Evolutionary conservation across 1,140 invertebrate genomes (phyloP), one percentile per base, ranked within the genome.

Genomic region (Ceratosolen fusciceps): DNA sequence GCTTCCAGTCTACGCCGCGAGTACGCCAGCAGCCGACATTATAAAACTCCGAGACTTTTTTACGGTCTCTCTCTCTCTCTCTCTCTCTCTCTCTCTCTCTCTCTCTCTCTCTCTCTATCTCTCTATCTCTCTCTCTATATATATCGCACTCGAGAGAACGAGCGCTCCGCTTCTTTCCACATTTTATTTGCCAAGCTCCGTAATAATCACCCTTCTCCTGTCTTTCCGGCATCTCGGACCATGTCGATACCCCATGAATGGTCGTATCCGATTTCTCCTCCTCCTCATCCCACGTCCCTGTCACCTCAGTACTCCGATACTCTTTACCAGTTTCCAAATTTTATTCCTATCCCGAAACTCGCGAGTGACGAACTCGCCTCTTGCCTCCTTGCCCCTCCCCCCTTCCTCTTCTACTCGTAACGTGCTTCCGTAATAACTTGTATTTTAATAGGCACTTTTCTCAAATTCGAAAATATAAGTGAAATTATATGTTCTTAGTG

Each of bases 1-100:
- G 88, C 88, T 90, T 89, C 89, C 87, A 90, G 88, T 90, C 87
- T 89, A 88, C 84, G 88, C 87, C 31, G 54, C 85, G 85, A 85
- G 84, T 85, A 84, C 83, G n/a, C n/a, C n/a, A 86, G 81, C 60
- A 26, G 29, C 60, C 19, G 60, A 43, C 49, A 26, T 52, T 82
- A 72, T 71, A 83, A 65, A 84, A 82, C 82, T 78, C 74, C 83
- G 82, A 86, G 62, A 12, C 47, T 71, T 71, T 52, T 70, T 47
- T 71, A 31, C 29, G 54, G 26, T 71, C 2, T 71, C 39, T 71
- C 84, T 81, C 77, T 77, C 70, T 80, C 37, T 60, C 34, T 43
- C 72, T 43, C n/a, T n/a, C n/a, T n/a, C n/a, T n/a, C n/a, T n/a
- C n/a, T n/a, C n/a, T n/a, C n/a, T n/a, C n/a, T n/a, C n/a, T n/a